Percentiles rank a stretch among this genome's conserved stretches.
Conservation (phyloP, 1,140 invertebrate species). For the Bathynomus jamesi region DNA sequence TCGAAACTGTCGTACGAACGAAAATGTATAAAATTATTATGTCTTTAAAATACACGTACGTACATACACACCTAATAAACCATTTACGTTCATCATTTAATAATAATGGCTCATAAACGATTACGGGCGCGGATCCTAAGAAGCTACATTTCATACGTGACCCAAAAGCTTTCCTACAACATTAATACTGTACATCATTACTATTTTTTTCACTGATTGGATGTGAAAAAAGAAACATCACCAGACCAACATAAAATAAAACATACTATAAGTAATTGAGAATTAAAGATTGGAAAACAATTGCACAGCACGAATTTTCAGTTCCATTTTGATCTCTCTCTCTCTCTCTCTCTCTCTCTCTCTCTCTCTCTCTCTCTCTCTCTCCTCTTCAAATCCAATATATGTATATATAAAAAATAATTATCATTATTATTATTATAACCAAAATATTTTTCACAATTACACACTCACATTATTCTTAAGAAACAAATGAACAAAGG, state of each 20-base stretch:
- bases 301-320: too few relatives aligned
- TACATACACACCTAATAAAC: neutral
- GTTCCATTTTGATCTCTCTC: too few relatives aligned
- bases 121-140: neutral
- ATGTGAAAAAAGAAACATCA: neutral
- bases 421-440: too few relatives aligned
- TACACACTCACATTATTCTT: too few relatives aligned
- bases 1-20: neutral
- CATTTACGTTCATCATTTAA: neutral
- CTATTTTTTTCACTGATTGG: neutral
- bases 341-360: too few relatives aligned
- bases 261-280: too few relatives aligned
- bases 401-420: neutral
- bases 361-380: neutral
- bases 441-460: too few relatives aligned
- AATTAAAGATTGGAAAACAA: too few relatives aligned
- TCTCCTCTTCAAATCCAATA: neutral
- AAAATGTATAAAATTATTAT: neutral
- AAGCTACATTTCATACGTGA: too few relatives aligned
- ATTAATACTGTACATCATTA: too few relatives aligned
- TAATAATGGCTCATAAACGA: neutral
- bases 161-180: too few relatives aligned
- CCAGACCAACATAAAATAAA: too few relatives aligned
- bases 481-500: neutral
- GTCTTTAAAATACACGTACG: neutral